A percentile compares a stretch with the other conserved stretches of the same genome.
phyloP scores from a whole-genome alignment of 2,797 vertebrate species.

The Pampus argenteus region DNA sequence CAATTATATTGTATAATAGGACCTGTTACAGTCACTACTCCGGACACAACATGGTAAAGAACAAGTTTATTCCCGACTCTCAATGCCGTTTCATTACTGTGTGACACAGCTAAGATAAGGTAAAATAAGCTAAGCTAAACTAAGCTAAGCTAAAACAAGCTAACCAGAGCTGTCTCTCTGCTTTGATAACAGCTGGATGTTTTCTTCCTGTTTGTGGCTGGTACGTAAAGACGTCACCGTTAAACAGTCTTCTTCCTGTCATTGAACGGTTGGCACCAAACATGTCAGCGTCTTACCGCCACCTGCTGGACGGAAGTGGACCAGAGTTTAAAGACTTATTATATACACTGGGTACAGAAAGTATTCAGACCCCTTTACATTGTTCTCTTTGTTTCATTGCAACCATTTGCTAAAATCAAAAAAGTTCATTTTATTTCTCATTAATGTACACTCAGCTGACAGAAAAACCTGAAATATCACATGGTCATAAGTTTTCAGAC shows the following conservation, averaged over 20 bases:
- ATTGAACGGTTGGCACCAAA: neutral
- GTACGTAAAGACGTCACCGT: conserved; percentile 18
- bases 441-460: no score
- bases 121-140: no score
- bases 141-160: conserved; percentile 18
- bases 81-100: conserved; percentile 58
- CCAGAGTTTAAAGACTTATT: neutral
- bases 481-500: no score
- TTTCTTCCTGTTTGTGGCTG: conserved; percentile 76
- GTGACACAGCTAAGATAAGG: conserved; percentile 11
- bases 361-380: no score
- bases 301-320: neutral
- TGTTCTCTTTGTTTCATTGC: no score
- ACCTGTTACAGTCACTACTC: conserved; percentile 65
- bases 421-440: no score
- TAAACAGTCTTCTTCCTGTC: conserved; percentile 4
- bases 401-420: no score
- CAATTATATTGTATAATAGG: conserved; percentile 34
- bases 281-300: neutral
- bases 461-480: no score
- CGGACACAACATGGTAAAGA: conserved; percentile 71
- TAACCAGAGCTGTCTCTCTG: neutral
- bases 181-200: conserved; percentile 70
- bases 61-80: conserved; percentile 29
- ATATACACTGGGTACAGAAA: no score